Conservation (phyloP, 2,797 vertebrate species). For the Sebastes kiyomatsui region DNA sequence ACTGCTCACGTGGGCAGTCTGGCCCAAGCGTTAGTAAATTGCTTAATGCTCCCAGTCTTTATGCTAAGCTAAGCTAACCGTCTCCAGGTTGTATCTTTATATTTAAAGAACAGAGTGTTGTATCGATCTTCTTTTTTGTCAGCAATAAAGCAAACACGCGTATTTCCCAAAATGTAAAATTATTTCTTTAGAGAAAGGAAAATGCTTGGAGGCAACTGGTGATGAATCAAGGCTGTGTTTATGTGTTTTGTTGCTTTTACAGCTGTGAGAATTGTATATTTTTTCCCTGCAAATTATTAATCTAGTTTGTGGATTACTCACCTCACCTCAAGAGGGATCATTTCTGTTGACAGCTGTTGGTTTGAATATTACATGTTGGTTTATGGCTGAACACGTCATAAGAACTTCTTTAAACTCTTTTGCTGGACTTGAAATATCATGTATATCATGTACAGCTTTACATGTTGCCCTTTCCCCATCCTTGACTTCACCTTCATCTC, state of each 20-base stretch:
- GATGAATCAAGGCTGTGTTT: not conserved
- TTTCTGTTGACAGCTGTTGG: not conserved
- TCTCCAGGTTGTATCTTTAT: too few species aligned
- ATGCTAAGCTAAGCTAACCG: too few species aligned
- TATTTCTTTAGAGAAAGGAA: not conserved
- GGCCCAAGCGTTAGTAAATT: too few species aligned
- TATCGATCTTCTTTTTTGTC: too few species aligned
- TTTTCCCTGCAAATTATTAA: not conserved
- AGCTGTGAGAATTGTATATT: not conserved
- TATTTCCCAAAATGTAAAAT: too few species aligned
- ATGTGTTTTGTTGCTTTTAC: not conserved
- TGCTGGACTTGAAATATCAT: constrained; percentile 21
- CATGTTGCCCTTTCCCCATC: constrained; percentile 28
- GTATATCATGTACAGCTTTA: not conserved
- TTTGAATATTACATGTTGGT: not conserved
- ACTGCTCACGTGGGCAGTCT: too few species aligned
- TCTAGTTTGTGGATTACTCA: not conserved
- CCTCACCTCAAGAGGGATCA: too few species aligned
- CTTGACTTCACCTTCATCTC: constrained; percentile 49
- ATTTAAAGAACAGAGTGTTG: too few species aligned
- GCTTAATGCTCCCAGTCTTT: too few species aligned
- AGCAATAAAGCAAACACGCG: not conserved
- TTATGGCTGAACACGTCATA: not conserved
- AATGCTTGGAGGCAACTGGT: not conserved
- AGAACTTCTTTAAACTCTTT: not conserved